Evolutionary conservation across 2,888 invertebrate genomes (phyloP).

Genomic region (Hesperia comma): DNA sequence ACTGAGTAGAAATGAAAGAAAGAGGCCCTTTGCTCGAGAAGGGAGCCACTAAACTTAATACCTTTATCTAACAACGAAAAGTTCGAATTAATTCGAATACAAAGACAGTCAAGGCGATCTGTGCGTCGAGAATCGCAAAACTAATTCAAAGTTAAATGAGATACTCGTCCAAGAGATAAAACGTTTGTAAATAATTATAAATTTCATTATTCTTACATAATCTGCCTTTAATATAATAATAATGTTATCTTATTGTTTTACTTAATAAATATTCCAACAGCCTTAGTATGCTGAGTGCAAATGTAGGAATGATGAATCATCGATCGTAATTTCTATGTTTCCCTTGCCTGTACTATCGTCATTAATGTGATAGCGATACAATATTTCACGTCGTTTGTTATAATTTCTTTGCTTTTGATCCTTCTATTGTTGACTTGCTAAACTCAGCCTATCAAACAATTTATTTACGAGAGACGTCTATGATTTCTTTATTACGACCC

Average conservation of each 20-base stretch:
- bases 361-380: constrained; percentile 66
- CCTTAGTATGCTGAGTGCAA: constrained; percentile 12
- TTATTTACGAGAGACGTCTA: constrained; percentile 68
- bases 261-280: constrained; percentile 33
- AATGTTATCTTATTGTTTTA: constrained; percentile 40
- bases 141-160: constrained; percentile 78
- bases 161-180: constrained; percentile 70
- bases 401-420: constrained; percentile 56
- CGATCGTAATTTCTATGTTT: constrained; percentile 43
- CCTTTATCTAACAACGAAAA: constrained; percentile 77
- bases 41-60: constrained; percentile 71
- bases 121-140: constrained; percentile 63
- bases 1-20: constrained; percentile 67
- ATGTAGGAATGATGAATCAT: constrained; percentile 42
- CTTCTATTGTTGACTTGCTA: constrained; percentile 49
- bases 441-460: constrained; percentile 71
- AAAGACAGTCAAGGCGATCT: constrained; percentile 73
- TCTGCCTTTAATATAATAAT: neutral
- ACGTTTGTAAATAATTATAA: constrained; percentile 59
- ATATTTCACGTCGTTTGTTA: constrained; percentile 50
- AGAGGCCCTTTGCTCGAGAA: constrained; percentile 64
- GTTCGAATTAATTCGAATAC: constrained; percentile 75
- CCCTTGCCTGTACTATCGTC: constrained; percentile 60
- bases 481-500: constrained; percentile 73
- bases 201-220: constrained; percentile 51